Evolutionary conservation across 2,113 vertebrate genomes (phyloP).

Genomic region (Okapia johnstoni): DNA sequence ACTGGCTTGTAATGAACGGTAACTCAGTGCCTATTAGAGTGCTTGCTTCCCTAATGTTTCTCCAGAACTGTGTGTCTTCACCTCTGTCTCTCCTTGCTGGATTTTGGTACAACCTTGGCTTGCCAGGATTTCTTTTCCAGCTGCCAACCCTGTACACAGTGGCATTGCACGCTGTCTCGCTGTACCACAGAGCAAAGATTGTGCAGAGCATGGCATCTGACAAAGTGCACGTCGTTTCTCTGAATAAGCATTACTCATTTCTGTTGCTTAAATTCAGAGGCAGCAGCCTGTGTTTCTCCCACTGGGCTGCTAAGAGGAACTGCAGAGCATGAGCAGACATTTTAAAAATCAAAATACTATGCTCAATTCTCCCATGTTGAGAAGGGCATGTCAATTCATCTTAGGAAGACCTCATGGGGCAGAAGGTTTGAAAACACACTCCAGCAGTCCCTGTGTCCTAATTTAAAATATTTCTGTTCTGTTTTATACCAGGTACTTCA

Average conservation of each 20-base stretch:
- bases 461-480: conserved; percentile 36
- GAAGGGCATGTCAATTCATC: conserved; percentile 34
- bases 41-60: neutral
- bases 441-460: neutral
- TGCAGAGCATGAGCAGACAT: neutral
- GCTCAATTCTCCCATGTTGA: conserved; percentile 1
- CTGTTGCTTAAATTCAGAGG: conserved; percentile 31
- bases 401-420: conserved; percentile 3
- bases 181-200: neutral
- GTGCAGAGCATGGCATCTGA: neutral
- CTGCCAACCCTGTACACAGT: neutral
- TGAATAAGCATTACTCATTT: conserved; percentile 42
- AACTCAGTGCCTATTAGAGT: neutral
- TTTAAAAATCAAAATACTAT: conserved; percentile 50
- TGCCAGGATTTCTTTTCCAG: neutral
- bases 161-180: neutral
- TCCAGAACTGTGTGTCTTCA: neutral
- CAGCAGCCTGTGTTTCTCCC: neutral
- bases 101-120: neutral
- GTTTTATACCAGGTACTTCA: neutral
- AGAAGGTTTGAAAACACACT: conserved; percentile 38
- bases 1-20: neutral
- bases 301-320: conserved; percentile 27
- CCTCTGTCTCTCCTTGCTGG: neutral
- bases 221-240: neutral